phyloP scores from a whole-genome alignment of 1,140 invertebrate genomes.

The Apis mellifera region DNA sequence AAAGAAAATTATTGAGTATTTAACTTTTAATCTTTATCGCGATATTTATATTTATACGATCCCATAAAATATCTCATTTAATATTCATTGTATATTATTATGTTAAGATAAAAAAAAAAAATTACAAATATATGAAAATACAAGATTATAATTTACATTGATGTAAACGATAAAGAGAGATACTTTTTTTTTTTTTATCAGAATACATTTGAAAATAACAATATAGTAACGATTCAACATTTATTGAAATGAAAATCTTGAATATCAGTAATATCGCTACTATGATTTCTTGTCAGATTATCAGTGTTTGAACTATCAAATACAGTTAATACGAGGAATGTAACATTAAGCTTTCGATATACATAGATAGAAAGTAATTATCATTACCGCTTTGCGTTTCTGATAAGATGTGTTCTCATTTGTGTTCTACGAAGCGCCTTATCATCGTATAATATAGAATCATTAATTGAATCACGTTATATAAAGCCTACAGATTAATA shows the following conservation, averaged over 20 bases:
- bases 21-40: no score
- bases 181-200: no score
- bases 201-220: no score
- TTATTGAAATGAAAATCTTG: not conserved
- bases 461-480: constrained; percentile 17
- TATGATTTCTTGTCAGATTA: not conserved
- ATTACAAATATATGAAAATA: no score
- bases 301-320: constrained; percentile 6
- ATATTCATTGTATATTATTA: no score
- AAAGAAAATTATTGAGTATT: no score
- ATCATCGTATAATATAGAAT: constrained; percentile 7
- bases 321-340: not conserved
- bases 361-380: constrained; percentile 4
- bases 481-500: constrained; percentile 2
- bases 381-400: constrained; percentile 9
- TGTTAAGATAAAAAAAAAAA: no score
- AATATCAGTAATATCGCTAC: not conserved
- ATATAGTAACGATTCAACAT: not conserved
- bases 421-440: not conserved
- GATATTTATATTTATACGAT: no score
- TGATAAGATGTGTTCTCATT: constrained; percentile 4
- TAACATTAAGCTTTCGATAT: not conserved
- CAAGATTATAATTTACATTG: no score
- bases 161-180: no score
- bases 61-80: no score